Conservation (phyloP, 2,113 vertebrate species). For the Oreotrochilus melanogaster region DNA sequence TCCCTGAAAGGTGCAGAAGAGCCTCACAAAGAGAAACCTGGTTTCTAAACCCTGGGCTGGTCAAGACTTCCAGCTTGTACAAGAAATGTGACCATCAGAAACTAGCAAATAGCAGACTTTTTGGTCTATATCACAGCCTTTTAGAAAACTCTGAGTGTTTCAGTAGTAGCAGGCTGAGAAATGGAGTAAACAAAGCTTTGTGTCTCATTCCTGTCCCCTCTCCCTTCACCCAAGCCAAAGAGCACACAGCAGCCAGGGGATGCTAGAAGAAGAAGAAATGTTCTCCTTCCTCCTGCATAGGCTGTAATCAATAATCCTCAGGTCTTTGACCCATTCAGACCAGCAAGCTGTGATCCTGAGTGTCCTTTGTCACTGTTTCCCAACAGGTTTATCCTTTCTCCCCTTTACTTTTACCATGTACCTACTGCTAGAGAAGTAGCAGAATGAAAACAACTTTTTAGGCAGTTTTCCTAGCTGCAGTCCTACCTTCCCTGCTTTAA, state of each 20-base stretch:
- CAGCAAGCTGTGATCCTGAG: not conserved
- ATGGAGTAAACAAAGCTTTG: not conserved
- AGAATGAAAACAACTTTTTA: not conserved
- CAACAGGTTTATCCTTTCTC: not conserved
- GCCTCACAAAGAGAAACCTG: not conserved
- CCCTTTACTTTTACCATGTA: not conserved
- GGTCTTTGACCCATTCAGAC: not conserved
- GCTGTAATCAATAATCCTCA: not conserved
- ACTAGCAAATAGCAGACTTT: not conserved
- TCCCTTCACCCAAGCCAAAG: not conserved
- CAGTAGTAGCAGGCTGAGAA: not conserved
- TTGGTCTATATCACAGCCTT: not conserved
- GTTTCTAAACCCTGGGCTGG: not conserved
- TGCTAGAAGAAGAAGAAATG: not conserved
- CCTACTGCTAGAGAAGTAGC: not conserved
- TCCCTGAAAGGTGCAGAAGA: not conserved
- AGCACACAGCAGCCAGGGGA: not conserved
- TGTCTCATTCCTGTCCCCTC: not conserved
- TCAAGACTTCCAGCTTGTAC: not conserved
- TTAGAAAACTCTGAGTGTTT: not conserved
- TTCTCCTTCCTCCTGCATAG: not conserved
- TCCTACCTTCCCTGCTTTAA: not conserved
- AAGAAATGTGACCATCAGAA: not conserved
- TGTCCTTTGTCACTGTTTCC: not conserved
- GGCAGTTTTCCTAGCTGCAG: not conserved